Conservation (phyloP, 2,113 vertebrate species). For the Xiphophorus hellerii region DNA sequence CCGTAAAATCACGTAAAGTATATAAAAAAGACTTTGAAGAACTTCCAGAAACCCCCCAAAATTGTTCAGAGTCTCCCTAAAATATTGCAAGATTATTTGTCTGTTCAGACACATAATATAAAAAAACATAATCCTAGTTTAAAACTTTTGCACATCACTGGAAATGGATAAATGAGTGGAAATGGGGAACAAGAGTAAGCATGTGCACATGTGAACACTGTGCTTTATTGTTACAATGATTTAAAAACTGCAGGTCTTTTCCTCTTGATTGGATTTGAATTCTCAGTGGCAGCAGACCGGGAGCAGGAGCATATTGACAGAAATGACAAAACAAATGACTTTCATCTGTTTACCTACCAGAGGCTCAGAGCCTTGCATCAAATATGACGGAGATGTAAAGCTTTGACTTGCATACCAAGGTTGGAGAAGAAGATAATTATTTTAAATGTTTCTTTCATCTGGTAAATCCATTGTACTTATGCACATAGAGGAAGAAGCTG, state of each 20-base stretch:
- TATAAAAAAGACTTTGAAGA: too few species aligned
- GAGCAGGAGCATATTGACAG: constrained; percentile 20
- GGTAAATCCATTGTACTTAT: background rate
- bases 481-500: background rate
- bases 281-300: constrained; percentile 12
- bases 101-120: too few species aligned
- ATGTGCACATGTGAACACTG: background rate
- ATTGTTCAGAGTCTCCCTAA: too few species aligned
- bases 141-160: background rate
- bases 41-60: too few species aligned
- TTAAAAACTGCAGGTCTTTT: constrained; percentile 11
- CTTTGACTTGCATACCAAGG: constrained; percentile 3
- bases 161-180: background rate
- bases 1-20: too few species aligned
- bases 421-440: constrained; percentile 21
- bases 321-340: constrained; percentile 23
- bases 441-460: background rate
- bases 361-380: constrained; percentile 24
- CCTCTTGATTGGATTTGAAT: background rate
- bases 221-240: background rate
- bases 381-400: constrained; percentile 18
- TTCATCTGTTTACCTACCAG: constrained; percentile 12
- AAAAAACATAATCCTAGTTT: too few species aligned
- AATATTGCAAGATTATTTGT: too few species aligned
- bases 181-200: background rate